Evolutionary conservation across 2,888 invertebrate genomes (phyloP), one percentile per base, ranked within the genome.

Genomic region (Habroteleia sp.): DNA sequence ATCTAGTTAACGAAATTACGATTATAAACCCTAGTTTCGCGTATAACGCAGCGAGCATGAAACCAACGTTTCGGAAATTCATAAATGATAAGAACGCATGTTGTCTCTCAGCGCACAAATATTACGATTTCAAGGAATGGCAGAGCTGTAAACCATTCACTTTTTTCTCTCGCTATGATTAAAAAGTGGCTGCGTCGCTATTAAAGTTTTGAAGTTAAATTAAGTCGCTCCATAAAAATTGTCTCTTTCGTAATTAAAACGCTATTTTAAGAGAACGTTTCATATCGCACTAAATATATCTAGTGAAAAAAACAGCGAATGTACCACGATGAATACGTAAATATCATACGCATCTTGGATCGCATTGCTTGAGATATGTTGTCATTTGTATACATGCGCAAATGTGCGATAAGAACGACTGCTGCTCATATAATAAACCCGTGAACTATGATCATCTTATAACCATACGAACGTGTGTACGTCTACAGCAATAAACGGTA

Each of bases 191-290:
- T 46, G 39, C 29, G 2, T 10, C 4, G 29, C 46, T 44, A 54
- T 54, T 29, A 29, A 66, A 46, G 29, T 54, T 54, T 39, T 54
- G 6, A 56, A 56, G 29, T 56, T 23, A 46, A 58, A 60, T 74
- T 48, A 63, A 48, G 27, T 39, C 3, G 42, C 27, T 60, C 39
- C 56, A 25, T 74, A 79, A 76, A 71, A 62, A 72, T 72, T 74
- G 79, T 75, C 77, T 78, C 82, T 81, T 83, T 83, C 82, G 83
- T 86, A 86, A 86, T 86, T 85, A 85, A 85, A 84, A 85, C 82
- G 82, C 85, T 82, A 83, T 81, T 85, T 85, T 84, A 84, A 79
- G 82, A 80, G 74, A 65, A 74, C 73, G 73, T 66, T 68, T 48
- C 68, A 63, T 63, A 58, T 77, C 60, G 44, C 60, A 35, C 46